Conservation (phyloP, 2,113 vertebrate species). For the Lamprologus speciosus region DNA sequence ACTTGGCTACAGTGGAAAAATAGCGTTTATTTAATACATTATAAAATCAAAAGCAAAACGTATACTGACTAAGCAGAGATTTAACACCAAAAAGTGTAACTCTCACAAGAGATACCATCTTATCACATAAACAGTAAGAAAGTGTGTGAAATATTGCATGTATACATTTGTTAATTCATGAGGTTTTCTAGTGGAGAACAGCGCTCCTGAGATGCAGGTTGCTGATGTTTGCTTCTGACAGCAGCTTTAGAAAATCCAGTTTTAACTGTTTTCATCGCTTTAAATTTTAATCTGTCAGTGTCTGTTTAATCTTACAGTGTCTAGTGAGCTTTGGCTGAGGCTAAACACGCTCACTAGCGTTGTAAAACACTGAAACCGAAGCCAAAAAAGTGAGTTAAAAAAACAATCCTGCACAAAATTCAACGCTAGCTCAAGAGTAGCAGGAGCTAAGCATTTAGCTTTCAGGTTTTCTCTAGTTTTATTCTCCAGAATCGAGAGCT, state of each 20-base stretch:
- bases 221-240: neutral
- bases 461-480: neutral
- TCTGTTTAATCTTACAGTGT: neutral
- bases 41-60: neutral
- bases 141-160: neutral
- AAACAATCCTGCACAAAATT: rapidly evolving
- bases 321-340: rapidly evolving
- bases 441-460: neutral
- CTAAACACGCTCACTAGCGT: rapidly evolving
- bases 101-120: neutral
- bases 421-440: neutral
- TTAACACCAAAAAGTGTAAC: neutral
- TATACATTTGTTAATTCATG: neutral
- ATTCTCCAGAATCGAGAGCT: neutral
- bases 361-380: neutral
- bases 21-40: neutral
- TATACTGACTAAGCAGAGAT: neutral
- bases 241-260: neutral
- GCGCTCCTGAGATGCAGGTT: neutral
- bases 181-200: neutral
- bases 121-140: neutral
- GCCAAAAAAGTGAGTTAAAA: too few relatives aligned
- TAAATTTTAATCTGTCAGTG: neutral
- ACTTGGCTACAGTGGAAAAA: neutral
- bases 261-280: neutral